phyloP scores from a whole-genome alignment of 2,797 vertebrate species.

The Cuniculus paca region DNA sequence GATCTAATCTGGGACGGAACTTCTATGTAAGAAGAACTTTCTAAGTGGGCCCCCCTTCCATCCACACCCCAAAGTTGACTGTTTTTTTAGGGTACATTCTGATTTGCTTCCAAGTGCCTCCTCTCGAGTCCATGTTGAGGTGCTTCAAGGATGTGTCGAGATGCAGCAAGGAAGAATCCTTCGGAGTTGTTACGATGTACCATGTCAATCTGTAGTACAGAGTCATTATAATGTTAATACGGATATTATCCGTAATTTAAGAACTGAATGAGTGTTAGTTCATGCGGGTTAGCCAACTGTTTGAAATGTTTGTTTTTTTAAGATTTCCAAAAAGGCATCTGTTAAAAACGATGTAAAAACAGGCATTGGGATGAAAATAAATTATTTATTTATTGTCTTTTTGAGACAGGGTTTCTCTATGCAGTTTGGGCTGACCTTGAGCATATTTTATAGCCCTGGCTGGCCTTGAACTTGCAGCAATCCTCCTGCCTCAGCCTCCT shows the following conservation, averaged over 20 bases:
- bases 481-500: not conserved
- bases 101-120: slow-evolving; percentile 82
- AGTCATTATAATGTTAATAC: slow-evolving; percentile 84
- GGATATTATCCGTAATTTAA: slow-evolving; percentile 76
- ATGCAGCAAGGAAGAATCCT: slow-evolving; percentile 82
- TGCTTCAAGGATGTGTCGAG: slow-evolving; percentile 81
- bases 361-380: slow-evolving; percentile 54
- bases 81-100: slow-evolving; percentile 85
- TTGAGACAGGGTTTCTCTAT: not conserved
- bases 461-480: not conserved
- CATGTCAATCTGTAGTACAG: slow-evolving; percentile 85
- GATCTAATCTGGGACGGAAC: slow-evolving; percentile 57
- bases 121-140: slow-evolving; percentile 82
- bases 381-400: not conserved
- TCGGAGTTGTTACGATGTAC: slow-evolving; percentile 79
- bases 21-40: slow-evolving; percentile 55
- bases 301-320: slow-evolving; percentile 83
- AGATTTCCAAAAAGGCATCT: slow-evolving; percentile 84
- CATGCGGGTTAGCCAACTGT: slow-evolving; percentile 84
- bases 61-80: slow-evolving; percentile 70
- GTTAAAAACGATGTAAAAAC: slow-evolving; percentile 73
- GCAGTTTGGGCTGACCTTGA: not conserved
- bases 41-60: slow-evolving; percentile 54
- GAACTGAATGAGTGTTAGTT: slow-evolving; percentile 83
- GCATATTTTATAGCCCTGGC: not conserved